Conservation (phyloP, 2,113 vertebrate species). For the Mellivora capensis region DNA sequence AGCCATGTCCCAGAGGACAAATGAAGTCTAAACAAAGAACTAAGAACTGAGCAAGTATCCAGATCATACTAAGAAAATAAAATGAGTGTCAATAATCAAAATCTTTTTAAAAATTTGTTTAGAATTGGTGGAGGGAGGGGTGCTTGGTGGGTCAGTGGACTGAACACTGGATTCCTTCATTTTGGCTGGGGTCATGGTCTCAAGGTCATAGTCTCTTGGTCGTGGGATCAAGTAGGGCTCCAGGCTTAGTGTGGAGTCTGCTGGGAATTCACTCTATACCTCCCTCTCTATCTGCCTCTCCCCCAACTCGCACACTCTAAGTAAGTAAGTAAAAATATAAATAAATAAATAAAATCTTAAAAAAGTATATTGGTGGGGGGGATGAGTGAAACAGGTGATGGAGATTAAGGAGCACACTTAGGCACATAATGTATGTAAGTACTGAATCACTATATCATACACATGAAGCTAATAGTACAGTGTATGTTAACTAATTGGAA, state of each 20-base stretch:
- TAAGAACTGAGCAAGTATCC: background rate
- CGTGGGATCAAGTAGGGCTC: background rate
- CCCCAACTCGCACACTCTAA: background rate
- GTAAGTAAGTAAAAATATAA: background rate
- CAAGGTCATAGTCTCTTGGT: background rate
- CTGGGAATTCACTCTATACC: background rate
- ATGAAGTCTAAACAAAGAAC: background rate
- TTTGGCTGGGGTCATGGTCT: background rate
- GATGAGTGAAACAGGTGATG: background rate
- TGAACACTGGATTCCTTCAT: background rate
- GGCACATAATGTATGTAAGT: background rate
- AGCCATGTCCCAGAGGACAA: background rate
- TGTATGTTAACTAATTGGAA: background rate
- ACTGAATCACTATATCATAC: background rate
- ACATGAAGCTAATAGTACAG: background rate
- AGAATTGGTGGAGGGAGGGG: background rate
- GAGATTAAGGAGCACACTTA: background rate
- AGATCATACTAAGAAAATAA: background rate
- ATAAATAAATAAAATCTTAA: background rate
- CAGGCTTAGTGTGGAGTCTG: background rate
- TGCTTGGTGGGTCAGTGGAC: background rate
- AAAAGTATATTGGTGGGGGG: background rate
- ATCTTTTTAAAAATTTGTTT: background rate
- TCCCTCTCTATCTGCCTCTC: background rate
- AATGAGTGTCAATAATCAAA: background rate